A percentile compares a stretch with the other conserved stretches of the same genome.
Evolutionary conservation across 2,888 invertebrate species (phyloP).

Genomic region (Anthoptus insignis): DNA sequence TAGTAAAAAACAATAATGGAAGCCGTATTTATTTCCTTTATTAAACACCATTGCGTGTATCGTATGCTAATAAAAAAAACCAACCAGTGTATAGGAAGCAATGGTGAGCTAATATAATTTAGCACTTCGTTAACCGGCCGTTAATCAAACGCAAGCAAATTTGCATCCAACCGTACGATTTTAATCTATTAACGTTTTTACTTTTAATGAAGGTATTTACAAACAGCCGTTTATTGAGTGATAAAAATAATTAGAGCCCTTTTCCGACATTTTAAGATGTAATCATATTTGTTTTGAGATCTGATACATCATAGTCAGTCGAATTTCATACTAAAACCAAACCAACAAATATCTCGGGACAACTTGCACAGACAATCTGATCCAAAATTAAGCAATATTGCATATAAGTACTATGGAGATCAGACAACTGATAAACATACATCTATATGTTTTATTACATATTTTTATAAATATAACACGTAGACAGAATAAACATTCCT

Average conservation of each 20-base stretch:
- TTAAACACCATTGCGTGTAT: slow-evolving; percentile 15
- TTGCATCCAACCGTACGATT: slow-evolving; percentile 40
- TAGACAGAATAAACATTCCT: no score
- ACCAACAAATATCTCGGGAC: no score
- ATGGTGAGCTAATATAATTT: slow-evolving; percentile 36
- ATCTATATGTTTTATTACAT: no score
- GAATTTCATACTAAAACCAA: slow-evolving; percentile 20
- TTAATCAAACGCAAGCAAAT: slow-evolving; percentile 39
- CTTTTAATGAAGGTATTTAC: slow-evolving; percentile 38
- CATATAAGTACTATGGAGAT: no score
- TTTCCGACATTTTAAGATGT: slow-evolving; percentile 20
- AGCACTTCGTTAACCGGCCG: slow-evolving; percentile 26
- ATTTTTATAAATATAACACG: no score
- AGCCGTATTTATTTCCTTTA: slow-evolving; percentile 7
- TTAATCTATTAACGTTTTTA: slow-evolving; percentile 38
- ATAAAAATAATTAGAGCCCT: slow-evolving; percentile 34
- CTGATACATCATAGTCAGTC: slow-evolving; percentile 21
- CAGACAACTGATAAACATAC: no score
- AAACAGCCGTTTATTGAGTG: slow-evolving; percentile 30
- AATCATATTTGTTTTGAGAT: slow-evolving; percentile 25
- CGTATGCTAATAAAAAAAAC: slow-evolving; percentile 19
- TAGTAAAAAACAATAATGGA: not conserved
- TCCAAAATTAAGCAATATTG: no score
- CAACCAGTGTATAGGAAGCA: slow-evolving; percentile 21
- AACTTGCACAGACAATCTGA: no score